phyloP scores from a whole-genome alignment of 2,113 vertebrate species.

The Chascanopsetta lugubris region DNA sequence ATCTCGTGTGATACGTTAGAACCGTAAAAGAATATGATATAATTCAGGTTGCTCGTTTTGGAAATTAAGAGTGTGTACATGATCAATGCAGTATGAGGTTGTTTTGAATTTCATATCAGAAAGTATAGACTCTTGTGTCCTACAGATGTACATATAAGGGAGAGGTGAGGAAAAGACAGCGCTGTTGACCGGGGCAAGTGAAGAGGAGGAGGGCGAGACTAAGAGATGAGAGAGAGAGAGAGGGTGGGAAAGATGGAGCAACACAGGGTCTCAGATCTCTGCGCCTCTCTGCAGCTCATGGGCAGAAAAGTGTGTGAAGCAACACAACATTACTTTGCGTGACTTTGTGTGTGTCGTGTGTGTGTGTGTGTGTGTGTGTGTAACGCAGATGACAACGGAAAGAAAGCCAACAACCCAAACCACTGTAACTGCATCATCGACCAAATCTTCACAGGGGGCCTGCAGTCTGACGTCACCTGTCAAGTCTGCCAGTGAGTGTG shows the following conservation, averaged over 20 bases:
- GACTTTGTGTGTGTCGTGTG: too few species aligned
- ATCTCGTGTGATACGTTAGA: too few species aligned
- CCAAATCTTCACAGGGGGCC: constrained; percentile 97
- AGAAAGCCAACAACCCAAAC: constrained; percentile 98
- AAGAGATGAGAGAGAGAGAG: background rate
- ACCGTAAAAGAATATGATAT: too few species aligned
- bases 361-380: constrained; percentile 3
- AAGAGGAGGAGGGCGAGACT: constrained; percentile 2
- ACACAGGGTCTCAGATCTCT: constrained; percentile 9
- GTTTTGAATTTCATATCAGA: too few species aligned
- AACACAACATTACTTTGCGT: constrained; percentile 24
- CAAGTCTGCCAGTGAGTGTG: constrained; percentile 95
- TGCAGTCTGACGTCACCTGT: constrained; percentile 97
- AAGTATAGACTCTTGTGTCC: too few species aligned
- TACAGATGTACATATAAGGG: background rate
- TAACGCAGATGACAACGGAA: constrained; percentile 92
- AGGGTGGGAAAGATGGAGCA: background rate
- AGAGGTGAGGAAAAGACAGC: background rate
- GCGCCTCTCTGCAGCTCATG: constrained; percentile 4
- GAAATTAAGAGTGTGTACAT: too few species aligned
- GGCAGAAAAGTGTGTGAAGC: constrained; percentile 19
- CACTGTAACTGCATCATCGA: constrained; percentile 99
- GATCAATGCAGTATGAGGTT: too few species aligned
- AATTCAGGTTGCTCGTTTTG: too few species aligned
- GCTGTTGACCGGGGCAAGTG: background rate